Evolutionary conservation across 2,888 invertebrate species (phyloP).

Genomic region (Sylvicola cinctus): DNA sequence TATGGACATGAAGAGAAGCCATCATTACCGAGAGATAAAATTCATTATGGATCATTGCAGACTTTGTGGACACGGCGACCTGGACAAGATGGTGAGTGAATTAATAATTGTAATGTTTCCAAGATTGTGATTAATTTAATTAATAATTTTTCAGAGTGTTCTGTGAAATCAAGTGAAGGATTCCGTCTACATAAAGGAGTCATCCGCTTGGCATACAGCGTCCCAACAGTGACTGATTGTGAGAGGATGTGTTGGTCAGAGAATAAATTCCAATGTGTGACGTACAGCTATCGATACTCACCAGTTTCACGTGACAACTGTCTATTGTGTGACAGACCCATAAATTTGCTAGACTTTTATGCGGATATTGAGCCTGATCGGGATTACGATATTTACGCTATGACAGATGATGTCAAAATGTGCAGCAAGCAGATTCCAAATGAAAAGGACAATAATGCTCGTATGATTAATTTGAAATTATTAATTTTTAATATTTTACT

Average conservation of each 20-base stretch:
- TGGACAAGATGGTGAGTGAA: conserved; percentile 20
- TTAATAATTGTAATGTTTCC: neutral
- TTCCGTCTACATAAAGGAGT: conserved; percentile 49
- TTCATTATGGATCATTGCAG: conserved; percentile 20
- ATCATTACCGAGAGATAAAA: conserved; percentile 13
- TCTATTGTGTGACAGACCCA: conserved; percentile 48
- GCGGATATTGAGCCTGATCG: conserved; percentile 51
- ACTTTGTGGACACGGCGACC: conserved; percentile 26
- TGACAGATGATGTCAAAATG: conserved; percentile 35
- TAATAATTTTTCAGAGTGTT: conserved; percentile 37
- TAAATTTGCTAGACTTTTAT: conserved; percentile 47
- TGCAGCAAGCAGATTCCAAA: conserved; percentile 20
- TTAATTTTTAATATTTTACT: conserved; percentile 6
- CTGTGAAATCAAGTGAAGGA: conserved; percentile 50
- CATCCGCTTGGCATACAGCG: conserved; percentile 40
- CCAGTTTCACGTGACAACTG: conserved; percentile 40
- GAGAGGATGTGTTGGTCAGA: conserved; percentile 53
- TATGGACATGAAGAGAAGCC: conserved; percentile 14
- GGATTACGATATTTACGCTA: conserved; percentile 60
- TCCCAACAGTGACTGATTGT: conserved; percentile 52
- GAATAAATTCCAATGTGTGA: conserved; percentile 48
- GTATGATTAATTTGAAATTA: conserved; percentile 7
- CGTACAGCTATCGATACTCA: conserved; percentile 38
- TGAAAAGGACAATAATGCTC: conserved; percentile 22
- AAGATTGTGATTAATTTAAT: conserved; percentile 1